Evolutionary conservation across 1,140 invertebrate species (phyloP), one percentile per base, ranked within the genome.

Genomic region (Scaptomyza hsui): DNA sequence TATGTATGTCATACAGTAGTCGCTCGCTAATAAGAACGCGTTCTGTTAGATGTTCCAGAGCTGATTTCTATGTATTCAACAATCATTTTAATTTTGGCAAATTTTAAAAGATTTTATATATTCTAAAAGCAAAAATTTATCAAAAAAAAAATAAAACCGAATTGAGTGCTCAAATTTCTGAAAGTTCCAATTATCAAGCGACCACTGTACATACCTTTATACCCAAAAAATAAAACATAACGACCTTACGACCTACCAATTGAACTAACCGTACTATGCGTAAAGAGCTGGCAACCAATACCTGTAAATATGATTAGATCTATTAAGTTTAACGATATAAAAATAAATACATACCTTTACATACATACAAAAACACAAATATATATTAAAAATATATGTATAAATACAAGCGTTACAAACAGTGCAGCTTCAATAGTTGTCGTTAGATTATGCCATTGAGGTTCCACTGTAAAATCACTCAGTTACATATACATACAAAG

Each of bases 231-330:
- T n/a, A n/a, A n/a, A 4, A 55, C 37, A 37, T 41, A 52, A 39
- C 16, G 39, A 48, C 13, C 41, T 41, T 41, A 48, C 44, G 32
- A 39, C 37, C 29, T 24, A 57, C 16, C 21, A 47, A 44, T 42
- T 15, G 18, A 41, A 24, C 4, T 29, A 32, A 44, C 42, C 42
- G 24, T 24, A 37, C 41, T 15, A 26, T 21, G 24, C 37, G 19
- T 18, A 45, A n/a, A 45, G 13, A 53, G 32, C 47, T 69, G 47
- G 45, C 45, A 15, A 57, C 39, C 32, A 67, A 55, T 52, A 59
- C 76, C 75, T 83, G 80, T 83, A 83, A 79, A 83, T 83, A 83
- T 55, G 52, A 82, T 72, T 83, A 85, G 80, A 68, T 35, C 64
- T 78, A 76, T 78, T 79, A 79, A 79, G 77, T 79, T 80, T 75